Conservation (phyloP, 2,113 vertebrate genomes). For the Cygnus atratus region DNA sequence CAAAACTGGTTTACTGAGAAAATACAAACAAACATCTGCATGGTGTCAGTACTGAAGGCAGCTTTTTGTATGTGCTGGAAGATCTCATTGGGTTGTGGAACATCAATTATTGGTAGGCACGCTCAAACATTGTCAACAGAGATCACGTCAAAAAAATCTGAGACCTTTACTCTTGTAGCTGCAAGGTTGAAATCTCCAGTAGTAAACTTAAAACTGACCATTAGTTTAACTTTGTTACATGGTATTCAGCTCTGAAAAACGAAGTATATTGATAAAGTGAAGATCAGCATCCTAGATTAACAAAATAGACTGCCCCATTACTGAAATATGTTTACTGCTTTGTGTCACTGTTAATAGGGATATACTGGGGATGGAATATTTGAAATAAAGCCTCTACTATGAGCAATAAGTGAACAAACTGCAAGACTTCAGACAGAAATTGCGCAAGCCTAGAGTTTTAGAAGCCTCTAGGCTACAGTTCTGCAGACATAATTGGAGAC, state of each 20-base stretch:
- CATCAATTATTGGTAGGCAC: neutral
- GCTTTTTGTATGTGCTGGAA: conserved; percentile 32
- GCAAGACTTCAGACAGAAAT: neutral
- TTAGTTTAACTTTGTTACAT: neutral
- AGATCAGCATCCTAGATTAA: neutral
- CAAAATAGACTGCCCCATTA: neutral
- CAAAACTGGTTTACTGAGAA: neutral
- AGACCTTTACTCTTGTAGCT: neutral
- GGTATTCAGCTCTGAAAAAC: neutral
- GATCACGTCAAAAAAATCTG: neutral
- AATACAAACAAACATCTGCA: conserved; percentile 24
- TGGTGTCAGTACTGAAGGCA: neutral
- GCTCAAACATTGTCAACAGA: neutral
- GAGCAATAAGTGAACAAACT: neutral
- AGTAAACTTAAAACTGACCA: neutral
- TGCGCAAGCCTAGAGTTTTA: neutral
- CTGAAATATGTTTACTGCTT: neutral
- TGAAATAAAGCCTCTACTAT: neutral
- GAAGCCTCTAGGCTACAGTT: neutral
- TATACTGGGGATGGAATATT: neutral
- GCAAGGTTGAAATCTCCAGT: neutral
- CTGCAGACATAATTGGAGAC: neutral
- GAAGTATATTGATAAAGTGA: neutral
- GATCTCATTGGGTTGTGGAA: neutral
- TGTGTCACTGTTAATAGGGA: neutral